Evolutionary conservation across 2,888 invertebrate genomes (phyloP).

Genomic region (Lasioglossum malachurum): DNA sequence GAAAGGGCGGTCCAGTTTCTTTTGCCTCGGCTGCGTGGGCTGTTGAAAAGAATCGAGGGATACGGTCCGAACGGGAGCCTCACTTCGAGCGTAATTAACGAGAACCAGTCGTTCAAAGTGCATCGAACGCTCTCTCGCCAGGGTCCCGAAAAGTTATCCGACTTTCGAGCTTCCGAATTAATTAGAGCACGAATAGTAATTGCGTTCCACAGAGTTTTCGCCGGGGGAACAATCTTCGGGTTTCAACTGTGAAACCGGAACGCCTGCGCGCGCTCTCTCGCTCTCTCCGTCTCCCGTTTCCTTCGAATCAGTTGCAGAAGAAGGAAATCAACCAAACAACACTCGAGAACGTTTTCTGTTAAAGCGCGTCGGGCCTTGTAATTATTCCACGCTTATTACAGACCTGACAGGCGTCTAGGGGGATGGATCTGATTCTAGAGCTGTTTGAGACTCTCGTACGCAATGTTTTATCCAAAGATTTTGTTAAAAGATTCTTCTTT

Average conservation of each 20-base stretch:
- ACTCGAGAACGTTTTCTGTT: not conserved
- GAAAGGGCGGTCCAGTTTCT: constrained; percentile 8
- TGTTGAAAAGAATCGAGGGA: not conserved
- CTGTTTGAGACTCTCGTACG: not conserved
- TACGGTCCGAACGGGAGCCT: constrained; percentile 5
- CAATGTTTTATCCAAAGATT: not conserved
- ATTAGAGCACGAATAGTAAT: constrained; percentile 36
- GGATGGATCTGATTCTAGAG: not conserved
- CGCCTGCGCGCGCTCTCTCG: not conserved
- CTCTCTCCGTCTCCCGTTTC: not conserved
- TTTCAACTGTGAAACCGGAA: not conserved
- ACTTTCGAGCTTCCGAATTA: constrained; percentile 36
- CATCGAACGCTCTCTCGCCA: constrained; percentile 17
- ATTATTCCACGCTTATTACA: not conserved
- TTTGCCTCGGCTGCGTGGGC: not conserved
- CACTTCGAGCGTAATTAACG: constrained; percentile 29
- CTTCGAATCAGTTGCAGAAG: not conserved
- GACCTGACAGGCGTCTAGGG: not conserved
- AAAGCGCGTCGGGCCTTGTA: not conserved
- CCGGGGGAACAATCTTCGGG: not conserved
- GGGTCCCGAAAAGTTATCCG: constrained; percentile 14
- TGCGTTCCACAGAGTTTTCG: constrained; percentile 16
- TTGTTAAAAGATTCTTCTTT: not conserved
- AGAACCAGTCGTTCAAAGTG: not conserved
- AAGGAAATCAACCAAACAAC: not conserved